Percentiles rank a stretch among this genome's conserved stretches.
phyloP scores from a whole-genome alignment of 2,888 invertebrate species.

The Venustoraphidia nigricollis region DNA sequence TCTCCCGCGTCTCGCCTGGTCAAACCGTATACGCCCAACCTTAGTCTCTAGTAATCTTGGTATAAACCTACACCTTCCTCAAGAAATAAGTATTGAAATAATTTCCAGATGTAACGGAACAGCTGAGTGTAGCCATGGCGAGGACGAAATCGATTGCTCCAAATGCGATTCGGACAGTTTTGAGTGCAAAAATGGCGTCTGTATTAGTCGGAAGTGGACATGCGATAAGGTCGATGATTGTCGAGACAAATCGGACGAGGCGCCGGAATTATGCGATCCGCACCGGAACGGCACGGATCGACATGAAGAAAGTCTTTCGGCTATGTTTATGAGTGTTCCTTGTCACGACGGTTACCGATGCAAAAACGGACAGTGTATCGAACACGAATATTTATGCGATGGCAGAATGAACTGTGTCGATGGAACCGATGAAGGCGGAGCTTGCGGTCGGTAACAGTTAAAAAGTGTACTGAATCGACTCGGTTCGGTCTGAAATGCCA shows the following conservation, averaged over 20 bases:
- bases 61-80: not conserved
- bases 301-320: not conserved
- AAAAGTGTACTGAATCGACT: not conserved
- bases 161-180: conserved; percentile 33
- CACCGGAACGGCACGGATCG: not conserved
- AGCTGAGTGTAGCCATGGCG: conserved; percentile 52
- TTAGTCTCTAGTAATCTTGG: too few relatives aligned
- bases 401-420: conserved; percentile 45
- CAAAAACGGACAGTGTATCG: conserved; percentile 46
- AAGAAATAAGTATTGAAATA: not conserved
- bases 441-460: conserved; percentile 32
- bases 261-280: conserved; percentile 19
- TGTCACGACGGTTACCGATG: conserved; percentile 37
- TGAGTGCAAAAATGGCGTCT: conserved; percentile 37
- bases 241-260: conserved; percentile 58
- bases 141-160: conserved; percentile 42
- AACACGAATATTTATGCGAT: conserved; percentile 47
- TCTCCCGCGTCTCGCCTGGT: too few relatives aligned
- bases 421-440: conserved; percentile 51
- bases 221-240: conserved; percentile 52
- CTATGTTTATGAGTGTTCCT: conserved; percentile 6
- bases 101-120: conserved; percentile 42
- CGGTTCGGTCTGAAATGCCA: not conserved
- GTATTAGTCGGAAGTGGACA: conserved; percentile 36
- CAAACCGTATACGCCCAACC: too few relatives aligned